phyloP scores from a whole-genome alignment of 2,113 vertebrate genomes.

The Neofelis nebulosa region DNA sequence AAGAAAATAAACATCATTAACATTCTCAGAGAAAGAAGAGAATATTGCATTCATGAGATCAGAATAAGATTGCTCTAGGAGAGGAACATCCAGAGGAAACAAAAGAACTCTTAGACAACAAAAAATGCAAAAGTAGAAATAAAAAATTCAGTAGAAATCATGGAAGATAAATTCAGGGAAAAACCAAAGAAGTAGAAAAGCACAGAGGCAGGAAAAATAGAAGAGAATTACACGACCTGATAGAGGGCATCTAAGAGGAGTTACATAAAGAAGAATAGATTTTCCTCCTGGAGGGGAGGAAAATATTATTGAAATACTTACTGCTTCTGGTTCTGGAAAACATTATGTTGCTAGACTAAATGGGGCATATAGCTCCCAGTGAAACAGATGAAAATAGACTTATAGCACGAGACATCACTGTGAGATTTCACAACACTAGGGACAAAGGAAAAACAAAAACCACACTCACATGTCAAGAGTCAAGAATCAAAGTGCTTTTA shows the following conservation, averaged over 20 bases:
- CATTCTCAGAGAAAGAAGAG: background rate
- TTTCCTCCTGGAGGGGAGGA: background rate
- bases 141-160: background rate
- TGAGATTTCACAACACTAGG: background rate
- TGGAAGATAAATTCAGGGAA: background rate
- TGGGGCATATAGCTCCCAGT: background rate
- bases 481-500: background rate
- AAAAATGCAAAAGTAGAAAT: slow-evolving; percentile 35
- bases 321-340: background rate
- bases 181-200: background rate
- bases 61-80: background rate
- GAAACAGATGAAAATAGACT: background rate
- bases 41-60: background rate
- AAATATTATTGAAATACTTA: background rate
- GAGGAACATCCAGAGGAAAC: background rate
- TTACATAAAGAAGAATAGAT: background rate
- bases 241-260: background rate
- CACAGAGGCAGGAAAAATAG: background rate
- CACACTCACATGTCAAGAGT: background rate
- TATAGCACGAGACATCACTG: background rate
- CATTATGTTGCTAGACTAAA: background rate
- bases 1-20: slow-evolving; percentile 9
- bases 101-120: slow-evolving; percentile 26
- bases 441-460: background rate
- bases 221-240: background rate